Evolutionary conservation across 2,797 vertebrate species (phyloP), one percentile per base, ranked within the genome.

Genomic region (Pogonophryne albipinna): DNA sequence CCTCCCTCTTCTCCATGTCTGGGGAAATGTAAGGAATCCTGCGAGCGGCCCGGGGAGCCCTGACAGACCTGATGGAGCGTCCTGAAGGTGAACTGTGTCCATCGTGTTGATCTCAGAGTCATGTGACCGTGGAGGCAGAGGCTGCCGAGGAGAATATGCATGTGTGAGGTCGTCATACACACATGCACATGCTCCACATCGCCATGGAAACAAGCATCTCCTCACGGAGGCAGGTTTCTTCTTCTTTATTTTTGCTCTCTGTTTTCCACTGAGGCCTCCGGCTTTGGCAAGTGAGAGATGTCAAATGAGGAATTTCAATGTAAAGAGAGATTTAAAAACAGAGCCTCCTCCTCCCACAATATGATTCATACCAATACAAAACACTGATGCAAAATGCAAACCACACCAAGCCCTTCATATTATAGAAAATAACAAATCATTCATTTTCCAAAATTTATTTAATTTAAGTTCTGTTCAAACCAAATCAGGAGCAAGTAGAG

Each of bases 131-230:
- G 82, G 85, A 90, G 80, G 80, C 79, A 85, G 65, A 78, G 76
- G 75, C 56, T 69, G 65, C 12, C 1, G 53, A 81, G 77, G 69
- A 82, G 61, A 73, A 81, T 58, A 47, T 79, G 72, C 51, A 61
- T 66, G 19, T 6, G 38, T 82, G 80, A 90, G 84, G 78, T 87
- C 85, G 86, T 82, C 83, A 83, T 77, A 87, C 79, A 87, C 84
- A 84, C 61, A 55, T 84, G 87, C 89, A 84, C 81, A 67, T 86
- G 79, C 78, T 82, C 74, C 59, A 27, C 17, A 15, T 92, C 41
- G 44, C 89, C 89, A 90, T 93, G 89, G 90, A 90, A 93, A 93
- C 90, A 83, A 83, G 85, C 85, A 83, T 89, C 85, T 86, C 74
- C 67, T 74, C 16, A 14, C 50, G 0, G 61, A 81, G 66, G 63